Base-by-base conservation (phyloP, 2,797 vertebrate species). In the Mycteria americana region DNA sequence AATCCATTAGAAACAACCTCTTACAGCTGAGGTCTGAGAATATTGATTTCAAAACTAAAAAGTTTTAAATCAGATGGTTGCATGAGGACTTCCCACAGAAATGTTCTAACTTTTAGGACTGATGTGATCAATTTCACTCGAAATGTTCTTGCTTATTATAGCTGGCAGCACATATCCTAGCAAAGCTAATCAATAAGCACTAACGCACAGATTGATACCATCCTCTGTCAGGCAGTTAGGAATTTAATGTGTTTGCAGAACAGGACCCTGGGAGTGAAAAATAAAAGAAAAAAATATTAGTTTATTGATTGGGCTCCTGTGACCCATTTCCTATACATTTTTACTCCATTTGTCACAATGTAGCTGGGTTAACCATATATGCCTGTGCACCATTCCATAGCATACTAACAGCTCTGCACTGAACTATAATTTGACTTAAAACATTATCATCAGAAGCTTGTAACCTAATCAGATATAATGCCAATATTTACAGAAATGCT, bases 151-250 rank as follows among this genome's bases (percentile, higher is more conserved):
- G 88, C 77, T 91, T 96, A 90, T 92, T 96, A 78, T 56, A 93
- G 94, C 96, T 94, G 82, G 92, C 94, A 97, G 85, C 93, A 93
- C 65, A 88, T 59, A 96, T 45, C 87, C 92, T 56, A 95, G 85
- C n/a, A 88, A 96, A 96, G 64, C 37, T 92, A 89, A 97, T 97
- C 96, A 94, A 97, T 97, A 97, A 93, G 78, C 85, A 89, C 89
- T 95, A 97, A 85, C 95, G 89, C 83, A 95, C 88, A 97, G 85
- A 97, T 94, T 97, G 95, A 97, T 97, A 93, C 83, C 78, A 86
- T 95, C 95, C 94, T 93, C 94, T 93, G 83, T 93, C 94, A 95
- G 77, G 92, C 88, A 96, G 95, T 87, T 94, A 95, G 93, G 77
- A 91, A 88, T 89, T 70, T 94, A 97, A 94, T 93, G 72, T 93